These are phyloP conservation scores for Orchesella cincta DNA, from an alignment of 1,140 invertebrate species.

Conservation along the genomic window DNA sequence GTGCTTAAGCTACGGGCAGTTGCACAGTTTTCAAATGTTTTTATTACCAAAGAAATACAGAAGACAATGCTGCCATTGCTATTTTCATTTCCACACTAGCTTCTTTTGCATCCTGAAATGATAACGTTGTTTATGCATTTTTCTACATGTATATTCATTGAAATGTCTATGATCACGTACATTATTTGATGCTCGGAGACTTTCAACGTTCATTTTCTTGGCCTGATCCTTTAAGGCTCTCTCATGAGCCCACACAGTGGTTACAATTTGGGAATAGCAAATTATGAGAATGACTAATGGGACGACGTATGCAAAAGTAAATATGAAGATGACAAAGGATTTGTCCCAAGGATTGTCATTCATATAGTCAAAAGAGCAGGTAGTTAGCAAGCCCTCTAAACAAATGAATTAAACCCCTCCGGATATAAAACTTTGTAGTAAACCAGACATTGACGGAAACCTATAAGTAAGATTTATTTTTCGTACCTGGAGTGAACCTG, in stretches of 20 bases:
- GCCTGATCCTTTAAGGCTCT: constrained; percentile 57
- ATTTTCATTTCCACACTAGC: neutral
- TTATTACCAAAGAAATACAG: neutral
- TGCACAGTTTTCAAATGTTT: neutral
- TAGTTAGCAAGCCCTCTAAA: constrained; percentile 32
- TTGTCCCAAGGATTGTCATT: neutral
- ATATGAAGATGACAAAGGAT: neutral
- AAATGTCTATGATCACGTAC: neutral
- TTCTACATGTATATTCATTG: no score
- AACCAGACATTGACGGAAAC: no score
- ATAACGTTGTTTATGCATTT: no score
- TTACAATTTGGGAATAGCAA: constrained; percentile 59
- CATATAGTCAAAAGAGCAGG: constrained; percentile 53
- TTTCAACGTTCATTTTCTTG: constrained; percentile 57
- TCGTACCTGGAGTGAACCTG: neutral
- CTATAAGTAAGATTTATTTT: no score
- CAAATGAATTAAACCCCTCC: no score
- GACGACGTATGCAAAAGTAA: neutral
- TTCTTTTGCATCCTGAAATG: no score
- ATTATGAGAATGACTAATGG: constrained; percentile 44
- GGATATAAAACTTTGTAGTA: no score
- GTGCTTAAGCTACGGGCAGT: neutral
- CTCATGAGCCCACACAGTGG: constrained; percentile 58
- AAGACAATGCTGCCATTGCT: neutral
- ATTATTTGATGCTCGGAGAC: constrained; percentile 47